phyloP scores from a whole-genome alignment of 1,140 invertebrate genomes.

The Drosophila erecta region DNA sequence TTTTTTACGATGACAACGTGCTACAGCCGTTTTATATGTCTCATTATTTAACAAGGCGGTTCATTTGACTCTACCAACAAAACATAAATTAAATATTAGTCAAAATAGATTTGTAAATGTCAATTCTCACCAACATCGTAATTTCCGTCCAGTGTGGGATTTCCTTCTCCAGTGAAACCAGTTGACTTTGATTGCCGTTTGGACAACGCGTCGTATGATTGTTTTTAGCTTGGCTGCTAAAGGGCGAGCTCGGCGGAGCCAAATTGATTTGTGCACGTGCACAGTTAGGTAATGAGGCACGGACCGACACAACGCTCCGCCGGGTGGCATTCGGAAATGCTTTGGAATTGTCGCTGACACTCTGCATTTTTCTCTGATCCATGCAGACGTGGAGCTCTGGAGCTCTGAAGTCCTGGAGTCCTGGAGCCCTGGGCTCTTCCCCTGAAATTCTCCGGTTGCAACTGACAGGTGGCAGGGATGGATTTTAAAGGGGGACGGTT shows the following conservation, averaged over 20 bases:
- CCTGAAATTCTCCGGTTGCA: conserved; percentile 29
- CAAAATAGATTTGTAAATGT: too few species aligned
- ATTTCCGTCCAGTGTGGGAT: conserved; percentile 19
- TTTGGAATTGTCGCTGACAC: conserved; percentile 47
- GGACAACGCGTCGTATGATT: conserved; percentile 75
- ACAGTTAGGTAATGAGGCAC: conserved; percentile 70
- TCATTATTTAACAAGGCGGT: too few species aligned
- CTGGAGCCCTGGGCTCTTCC: background rate
- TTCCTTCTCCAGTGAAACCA: conserved; percentile 41
- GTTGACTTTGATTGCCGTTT: conserved; percentile 71
- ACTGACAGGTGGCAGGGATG: conserved; percentile 27
- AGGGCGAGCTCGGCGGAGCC: conserved; percentile 30
- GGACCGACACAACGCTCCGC: conserved; percentile 15
- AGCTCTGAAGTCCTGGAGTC: too few species aligned
- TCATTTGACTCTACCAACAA: too few species aligned
- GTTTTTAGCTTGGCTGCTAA: conserved; percentile 46
- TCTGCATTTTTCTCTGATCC: conserved; percentile 25
- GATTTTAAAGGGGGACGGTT: background rate
- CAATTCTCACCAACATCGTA: too few species aligned
- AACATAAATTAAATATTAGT: too few species aligned
- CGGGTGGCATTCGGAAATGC: conserved; percentile 30
- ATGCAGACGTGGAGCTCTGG: background rate
- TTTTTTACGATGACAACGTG: too few species aligned
- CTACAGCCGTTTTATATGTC: too few species aligned
- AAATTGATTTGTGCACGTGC: conserved; percentile 80